Conservation (phyloP, 1,140 invertebrate species). For the Littorina saxatilis region DNA sequence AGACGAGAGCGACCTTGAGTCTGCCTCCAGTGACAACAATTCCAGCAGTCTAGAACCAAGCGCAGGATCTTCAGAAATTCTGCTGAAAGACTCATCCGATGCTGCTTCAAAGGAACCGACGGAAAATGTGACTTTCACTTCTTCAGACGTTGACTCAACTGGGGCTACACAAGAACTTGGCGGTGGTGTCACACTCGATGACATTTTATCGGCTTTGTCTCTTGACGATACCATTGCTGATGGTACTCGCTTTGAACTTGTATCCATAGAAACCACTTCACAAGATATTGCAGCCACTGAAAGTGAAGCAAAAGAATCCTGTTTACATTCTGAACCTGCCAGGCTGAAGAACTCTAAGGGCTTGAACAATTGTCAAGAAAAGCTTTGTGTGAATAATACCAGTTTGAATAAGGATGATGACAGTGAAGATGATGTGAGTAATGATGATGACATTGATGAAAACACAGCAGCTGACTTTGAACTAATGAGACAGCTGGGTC, state of each 20-base stretch:
- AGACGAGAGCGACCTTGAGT: neutral
- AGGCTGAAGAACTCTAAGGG: too few relatives aligned
- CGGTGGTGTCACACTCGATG: neutral
- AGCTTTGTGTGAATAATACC: too few relatives aligned
- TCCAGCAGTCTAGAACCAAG: constrained; percentile 20
- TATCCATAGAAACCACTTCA: neutral
- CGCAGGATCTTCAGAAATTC: neutral
- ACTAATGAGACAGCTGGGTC: constrained; percentile 58
- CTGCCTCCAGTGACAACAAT: constrained; percentile 40
- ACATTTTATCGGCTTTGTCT: neutral
- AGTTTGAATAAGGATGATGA: neutral
- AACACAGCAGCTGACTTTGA: constrained; percentile 45
- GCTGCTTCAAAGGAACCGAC: too few relatives aligned
- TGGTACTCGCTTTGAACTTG: neutral
- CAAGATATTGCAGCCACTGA: too few relatives aligned
- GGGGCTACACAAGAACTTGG: neutral
- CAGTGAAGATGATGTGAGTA: neutral
- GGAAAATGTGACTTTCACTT: too few relatives aligned
- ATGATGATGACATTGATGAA: constrained; percentile 4
- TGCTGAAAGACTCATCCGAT: neutral
- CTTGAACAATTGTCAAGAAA: too few relatives aligned
- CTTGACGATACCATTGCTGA: neutral
- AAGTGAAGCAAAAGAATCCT: too few relatives aligned
- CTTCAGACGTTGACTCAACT: too few relatives aligned
- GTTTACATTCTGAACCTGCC: too few relatives aligned